Evolutionary conservation across 1,140 invertebrate species (phyloP), one percentile per base, ranked within the genome.

Genomic region (Halyomorpha halys): DNA sequence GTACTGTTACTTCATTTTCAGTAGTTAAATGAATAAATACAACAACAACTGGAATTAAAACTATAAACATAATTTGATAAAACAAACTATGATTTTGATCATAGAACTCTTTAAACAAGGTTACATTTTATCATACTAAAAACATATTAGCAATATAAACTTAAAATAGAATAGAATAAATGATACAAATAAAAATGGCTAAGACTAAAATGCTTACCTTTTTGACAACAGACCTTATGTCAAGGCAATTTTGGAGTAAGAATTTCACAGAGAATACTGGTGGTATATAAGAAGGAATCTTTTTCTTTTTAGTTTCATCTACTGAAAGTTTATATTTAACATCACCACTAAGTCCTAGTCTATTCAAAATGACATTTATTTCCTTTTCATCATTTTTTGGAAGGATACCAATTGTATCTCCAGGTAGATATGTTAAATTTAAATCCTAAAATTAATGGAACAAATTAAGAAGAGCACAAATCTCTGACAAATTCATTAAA

Each of bases 361-460:
- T n/a, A 15, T 53, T 18, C 45, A 63, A 15, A 21, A 63, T 16
- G 2, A 18, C 19, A n/a, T 30, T 30, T 11, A 63, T 18, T 53
- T 63, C 62, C 8, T 34, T 44, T 34, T 63, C 49, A 23, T 25
- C 9, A 53, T 63, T 63, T 27, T 63, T 44, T 27, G 62, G 62
- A 14, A 63, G 19, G n/a, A 63, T 27, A 18, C 62, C 62, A 53
- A 63, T 63, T 0, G 62, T 51, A 44, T 63, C 62, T 8, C 62
- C 62, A 30, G 62, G 62, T 1, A 63, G 30, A 21, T 63, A 63
- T 3, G 6, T 51, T n/a, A 54, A 39, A 9, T 51, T 30, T 3
- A 16, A n/a, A 18, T 30, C 62, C 62, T 63, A 21, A 53, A 63
- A 53, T 30, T 30, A 30, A 30, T 9, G 2, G 14, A 47, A 45